These are phyloP conservation scores for Schizaphis graminum DNA, from an alignment of 2,888 invertebrate species.

Conservation along the genomic window DNA sequence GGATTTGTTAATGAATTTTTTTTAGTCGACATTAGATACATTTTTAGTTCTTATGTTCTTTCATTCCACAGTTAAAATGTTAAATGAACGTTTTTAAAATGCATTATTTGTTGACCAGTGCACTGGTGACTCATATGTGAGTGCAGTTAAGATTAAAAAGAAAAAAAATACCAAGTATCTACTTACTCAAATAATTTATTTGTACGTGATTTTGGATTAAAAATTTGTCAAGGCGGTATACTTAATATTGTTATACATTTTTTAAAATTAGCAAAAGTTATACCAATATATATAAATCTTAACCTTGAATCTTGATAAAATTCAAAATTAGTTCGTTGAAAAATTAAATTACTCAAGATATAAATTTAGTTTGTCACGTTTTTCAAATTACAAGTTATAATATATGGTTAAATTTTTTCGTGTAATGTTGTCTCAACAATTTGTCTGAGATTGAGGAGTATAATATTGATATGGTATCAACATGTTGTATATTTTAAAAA, in stretches of 20 bases:
- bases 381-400: background rate
- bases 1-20: background rate
- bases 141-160: background rate
- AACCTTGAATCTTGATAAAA: background rate
- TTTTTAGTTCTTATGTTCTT: background rate
- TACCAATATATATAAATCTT: background rate
- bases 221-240: background rate
- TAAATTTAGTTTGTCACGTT: background rate
- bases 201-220: background rate
- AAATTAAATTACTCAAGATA: background rate
- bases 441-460: background rate
- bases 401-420: background rate
- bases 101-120: background rate
- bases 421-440: background rate
- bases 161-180: background rate
- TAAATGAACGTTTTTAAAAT: background rate
- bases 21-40: background rate
- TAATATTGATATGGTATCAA: background rate
- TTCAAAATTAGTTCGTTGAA: background rate
- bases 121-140: background rate
- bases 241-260: background rate
- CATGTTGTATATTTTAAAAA: background rate
- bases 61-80: background rate
- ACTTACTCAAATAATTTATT: background rate
- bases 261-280: background rate